Evolutionary conservation across 1,140 invertebrate genomes (phyloP).

Genomic region (Wiebesia pumilae): DNA sequence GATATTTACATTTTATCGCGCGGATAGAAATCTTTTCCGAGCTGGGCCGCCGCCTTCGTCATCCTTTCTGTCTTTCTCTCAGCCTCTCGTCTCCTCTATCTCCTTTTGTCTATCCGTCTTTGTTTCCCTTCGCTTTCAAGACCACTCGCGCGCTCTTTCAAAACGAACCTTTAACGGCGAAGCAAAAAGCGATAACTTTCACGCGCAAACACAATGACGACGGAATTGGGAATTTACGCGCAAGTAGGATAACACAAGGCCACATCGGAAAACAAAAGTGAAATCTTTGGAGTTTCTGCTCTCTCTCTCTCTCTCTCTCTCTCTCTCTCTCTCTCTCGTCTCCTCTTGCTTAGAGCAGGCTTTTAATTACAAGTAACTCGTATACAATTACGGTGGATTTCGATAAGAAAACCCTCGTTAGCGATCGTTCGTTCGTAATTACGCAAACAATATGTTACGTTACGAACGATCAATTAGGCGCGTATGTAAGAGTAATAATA

Average conservation of each 20-base stretch:
- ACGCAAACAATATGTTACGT: no score
- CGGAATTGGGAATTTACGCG: no score
- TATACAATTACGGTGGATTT: no score
- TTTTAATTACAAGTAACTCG: neutral
- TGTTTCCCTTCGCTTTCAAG: neutral
- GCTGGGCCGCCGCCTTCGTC: neutral
- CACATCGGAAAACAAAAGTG: slow-evolving; percentile 19
- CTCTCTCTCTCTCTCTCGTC: neutral
- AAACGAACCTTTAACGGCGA: neutral
- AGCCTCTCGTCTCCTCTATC: no score
- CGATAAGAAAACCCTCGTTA: no score
- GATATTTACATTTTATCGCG: neutral
- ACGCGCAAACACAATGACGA: neutral
- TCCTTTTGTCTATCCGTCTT: neutral
- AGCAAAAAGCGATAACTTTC: slow-evolving; percentile 4
- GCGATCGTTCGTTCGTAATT: no score
- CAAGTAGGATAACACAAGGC: slow-evolving; percentile 1
- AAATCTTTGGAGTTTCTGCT: slow-evolving; percentile 8
- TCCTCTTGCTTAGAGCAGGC: neutral
- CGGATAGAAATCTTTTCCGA: neutral
- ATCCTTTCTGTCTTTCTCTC: neutral
- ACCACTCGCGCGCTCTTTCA: neutral
- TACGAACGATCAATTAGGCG: no score
- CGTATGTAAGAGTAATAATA: no score
- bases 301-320: no score